phyloP scores from a whole-genome alignment of 2,113 vertebrate species.

The Origma solitaria region DNA sequence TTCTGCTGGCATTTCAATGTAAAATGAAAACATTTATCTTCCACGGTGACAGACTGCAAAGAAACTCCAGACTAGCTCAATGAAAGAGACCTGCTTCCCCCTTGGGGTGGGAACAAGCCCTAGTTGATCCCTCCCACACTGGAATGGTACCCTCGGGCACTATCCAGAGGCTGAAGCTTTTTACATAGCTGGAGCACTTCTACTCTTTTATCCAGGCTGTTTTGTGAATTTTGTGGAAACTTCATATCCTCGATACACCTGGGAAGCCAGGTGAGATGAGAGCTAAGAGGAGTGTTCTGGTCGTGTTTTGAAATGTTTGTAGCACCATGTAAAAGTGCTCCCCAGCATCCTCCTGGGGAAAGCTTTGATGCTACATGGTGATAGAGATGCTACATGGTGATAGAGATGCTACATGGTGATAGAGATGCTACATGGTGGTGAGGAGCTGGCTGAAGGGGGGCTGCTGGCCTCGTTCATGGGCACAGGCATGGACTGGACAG shows the following conservation, averaged over 20 bases:
- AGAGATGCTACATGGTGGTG: not conserved
- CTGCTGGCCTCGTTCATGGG: fast-evolving
- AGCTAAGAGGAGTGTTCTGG: not conserved
- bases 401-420: fast-evolving
- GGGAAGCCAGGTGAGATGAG: not conserved
- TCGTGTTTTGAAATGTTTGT: not conserved
- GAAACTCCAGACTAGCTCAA: not conserved
- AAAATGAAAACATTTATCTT: not conserved
- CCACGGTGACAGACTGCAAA: not conserved
- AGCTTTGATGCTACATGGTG: fast-evolving
- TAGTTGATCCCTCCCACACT: not conserved
- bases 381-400: fast-evolving
- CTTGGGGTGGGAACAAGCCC: not conserved
- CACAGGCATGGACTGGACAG: not conserved
- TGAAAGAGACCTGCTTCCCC: not conserved
- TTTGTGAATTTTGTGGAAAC: not conserved
- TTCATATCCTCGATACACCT: not conserved
- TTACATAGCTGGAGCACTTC: fast-evolving
- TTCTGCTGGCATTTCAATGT: conserved; percentile 39
- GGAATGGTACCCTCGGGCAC: not conserved
- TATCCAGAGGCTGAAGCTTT: not conserved
- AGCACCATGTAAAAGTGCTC: not conserved
- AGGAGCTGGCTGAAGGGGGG: not conserved
- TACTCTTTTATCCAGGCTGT: not conserved
- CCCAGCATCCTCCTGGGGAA: not conserved